Base-by-base conservation (phyloP, 2,888 invertebrate species). In the Anagyrus pseudococci region DNA sequence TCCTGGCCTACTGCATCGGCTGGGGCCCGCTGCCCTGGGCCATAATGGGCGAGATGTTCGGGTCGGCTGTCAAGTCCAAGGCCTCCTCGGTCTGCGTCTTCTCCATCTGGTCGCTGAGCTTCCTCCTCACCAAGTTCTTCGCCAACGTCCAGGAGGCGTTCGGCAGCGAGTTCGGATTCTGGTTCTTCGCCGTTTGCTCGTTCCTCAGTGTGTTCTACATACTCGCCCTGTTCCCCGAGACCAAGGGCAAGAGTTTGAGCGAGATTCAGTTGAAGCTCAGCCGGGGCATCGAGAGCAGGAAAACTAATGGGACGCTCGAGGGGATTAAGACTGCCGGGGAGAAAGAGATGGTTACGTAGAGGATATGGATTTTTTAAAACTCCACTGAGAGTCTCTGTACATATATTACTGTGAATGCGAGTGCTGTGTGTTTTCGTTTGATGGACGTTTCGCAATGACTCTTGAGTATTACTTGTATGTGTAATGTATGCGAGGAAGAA, bases 221-320 rank as follows among this genome's bases (percentile, higher is more conserved):
- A 0, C 80, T 87, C 61, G 86, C 88, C 70, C 77, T 88, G 56
- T 86, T 95, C 22, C 93, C 94, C 10, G 94, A 95, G 83, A 94
- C 94, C 0, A 93, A 92, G 81, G 94, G 93, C 26, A 89, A 91
- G 81, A 90, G 91, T 72, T 85, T 93, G 74, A 88, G 89, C 73
- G 89, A 94, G 82, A 94, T 95, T 69, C 90, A 91, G 81, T 85
- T 87, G 57, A 91, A 81, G 85, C 86, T 59, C 85, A 87, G 74
- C 29, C 29, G 29, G 29, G 29, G 29, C 6, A 29, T 29, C 29
- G 29, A 10, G 6, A 29, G 29, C 10, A 10, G 6, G 4, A 29
- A 29, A 29, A 10, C 4, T 7, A 29, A 29, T 4, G 29, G 4
- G 10, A 10, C 10, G 29, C 29, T 10, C 6, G 29, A 29, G 29